Base-by-base conservation (phyloP, 1,140 invertebrate species). In the Lordiphosa stackelbergi region DNA sequence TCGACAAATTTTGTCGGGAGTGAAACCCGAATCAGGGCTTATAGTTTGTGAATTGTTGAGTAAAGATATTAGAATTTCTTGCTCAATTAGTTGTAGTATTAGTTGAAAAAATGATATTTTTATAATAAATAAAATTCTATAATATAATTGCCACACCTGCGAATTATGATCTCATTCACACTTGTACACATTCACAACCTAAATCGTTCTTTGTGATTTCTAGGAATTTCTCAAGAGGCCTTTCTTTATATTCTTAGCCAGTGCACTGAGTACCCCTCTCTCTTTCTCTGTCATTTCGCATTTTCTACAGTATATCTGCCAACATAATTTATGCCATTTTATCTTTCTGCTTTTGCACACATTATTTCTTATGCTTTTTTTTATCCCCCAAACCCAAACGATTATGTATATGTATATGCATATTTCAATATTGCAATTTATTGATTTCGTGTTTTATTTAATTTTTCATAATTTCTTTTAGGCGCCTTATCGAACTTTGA, bases 371-470 rank as follows among this genome's bases (percentile, higher is more conserved):
- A 5, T 31, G 8, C 19, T 37, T 54, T 48, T 41, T 54, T 48
- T 41, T 28, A 5, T 34, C 11, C 34, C 11, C 13, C 35, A 13
- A 10, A 11, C 37, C 46, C 37, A 48, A 59, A 38, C 68, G 63
- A 43, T 5, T 6, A 24, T 60, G 55, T 66, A 58, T 70, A 60
- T 34, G 8, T 6, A 24, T 24, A 24, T 75, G 66, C 60, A 81
- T 81, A 75, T 65, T 83, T 81, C 71, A 83, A 53, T 64, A 40
- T 52, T 75, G 77, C 77, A 81, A 75, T 83, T 83, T 81, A 81
- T 81, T 83, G 75, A 81, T 81, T 75, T 75, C 66, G 56, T 56
- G 68, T 68, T 63, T 71, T 62, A 65, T 79, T 75, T 71, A 71
- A 75, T 81, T 81, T 68, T 57, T 59, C 54, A 63, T 68, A 54